Conservation (phyloP, 2,797 vertebrate species). For the Denticeps clupeoides region DNA sequence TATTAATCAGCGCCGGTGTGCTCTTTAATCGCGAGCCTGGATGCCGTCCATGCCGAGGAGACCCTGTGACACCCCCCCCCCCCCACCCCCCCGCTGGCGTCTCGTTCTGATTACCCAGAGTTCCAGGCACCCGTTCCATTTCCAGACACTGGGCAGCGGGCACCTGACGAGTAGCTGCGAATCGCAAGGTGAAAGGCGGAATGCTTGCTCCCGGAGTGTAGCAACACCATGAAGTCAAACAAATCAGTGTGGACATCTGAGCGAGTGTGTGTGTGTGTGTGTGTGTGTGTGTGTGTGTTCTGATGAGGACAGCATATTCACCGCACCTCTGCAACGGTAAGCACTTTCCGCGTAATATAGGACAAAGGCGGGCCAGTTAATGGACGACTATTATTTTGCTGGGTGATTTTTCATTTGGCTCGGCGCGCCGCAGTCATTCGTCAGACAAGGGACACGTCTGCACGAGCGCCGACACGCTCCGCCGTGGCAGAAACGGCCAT, state of each 20-base stretch:
- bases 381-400: neutral
- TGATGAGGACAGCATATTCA: slow-evolving; percentile 1
- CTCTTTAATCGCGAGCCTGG: slow-evolving; percentile 57
- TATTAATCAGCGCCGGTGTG: slow-evolving; percentile 53
- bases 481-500: slow-evolving; percentile 19
- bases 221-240: slow-evolving; percentile 5
- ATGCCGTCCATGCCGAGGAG: slow-evolving; percentile 38
- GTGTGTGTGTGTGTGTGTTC: neutral
- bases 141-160: neutral
- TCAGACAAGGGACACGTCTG: slow-evolving; percentile 23
- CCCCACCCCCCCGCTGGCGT: slow-evolving; percentile 14
- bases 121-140: slow-evolving; percentile 1
- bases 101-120: neutral
- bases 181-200: slow-evolving; percentile 5
- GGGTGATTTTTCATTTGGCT: slow-evolving; percentile 4
- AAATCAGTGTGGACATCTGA: slow-evolving; percentile 11
- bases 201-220: neutral
- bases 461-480: slow-evolving; percentile 22
- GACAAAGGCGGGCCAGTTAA: neutral
- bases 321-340: slow-evolving; percentile 16
- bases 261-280: too few species aligned
- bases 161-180: neutral
- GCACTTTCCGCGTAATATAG: neutral
- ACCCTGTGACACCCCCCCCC: slow-evolving; percentile 23
- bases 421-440: slow-evolving; percentile 3